Evolutionary conservation across 2,113 vertebrate genomes (phyloP), one percentile per base, ranked within the genome.

Genomic region (Pluvianellus socialis): DNA sequence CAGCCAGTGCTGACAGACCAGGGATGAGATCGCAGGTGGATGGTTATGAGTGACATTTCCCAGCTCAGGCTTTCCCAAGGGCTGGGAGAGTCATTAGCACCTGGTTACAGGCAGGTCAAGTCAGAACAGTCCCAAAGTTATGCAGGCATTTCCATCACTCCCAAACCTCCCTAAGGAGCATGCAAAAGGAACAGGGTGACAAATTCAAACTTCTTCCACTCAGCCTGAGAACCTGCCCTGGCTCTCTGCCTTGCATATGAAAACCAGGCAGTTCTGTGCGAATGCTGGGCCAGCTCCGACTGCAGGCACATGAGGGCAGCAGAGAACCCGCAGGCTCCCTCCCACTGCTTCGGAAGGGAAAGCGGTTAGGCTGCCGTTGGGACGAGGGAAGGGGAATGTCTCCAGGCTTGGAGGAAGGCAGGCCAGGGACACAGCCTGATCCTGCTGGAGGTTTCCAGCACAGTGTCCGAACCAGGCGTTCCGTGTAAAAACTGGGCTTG

Each of bases 261-360:
- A 73, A 75, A 38, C 5, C 49, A 11, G 62, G 40, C 65, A 6
- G 30, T 3, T 56, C 33, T 7, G 59, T 4, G 32, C 30, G 61
- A 63, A 56, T 1, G 27, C 50, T 45, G 88, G n/a, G 88, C 61
- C 50, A 74, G 42, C 53, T 87, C 81, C 38, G 7, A 40, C n/a
- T 86, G 74, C 75, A 27, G 81, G 42, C 97, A 79, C 89, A 94
- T 28, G 94, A 95, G 94, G 94, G 97, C 96, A 96, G 87, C 83
- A 95, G 91, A 96, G 94, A 93, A 79, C 75, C 81, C 71, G 70
- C n/a, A 45, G 33, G 55, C 40, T 86, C 68, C 56, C 35, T 86
- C 47, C 65, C 53, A 15, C 21, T 0, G 49, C 59, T 90, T 68
- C 20, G 4, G 22, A 40, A 14, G 12, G 28, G 22, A 79, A 70